Base-by-base conservation (phyloP, 2,797 vertebrate genomes). In the Philypnodon macrostomus region DNA sequence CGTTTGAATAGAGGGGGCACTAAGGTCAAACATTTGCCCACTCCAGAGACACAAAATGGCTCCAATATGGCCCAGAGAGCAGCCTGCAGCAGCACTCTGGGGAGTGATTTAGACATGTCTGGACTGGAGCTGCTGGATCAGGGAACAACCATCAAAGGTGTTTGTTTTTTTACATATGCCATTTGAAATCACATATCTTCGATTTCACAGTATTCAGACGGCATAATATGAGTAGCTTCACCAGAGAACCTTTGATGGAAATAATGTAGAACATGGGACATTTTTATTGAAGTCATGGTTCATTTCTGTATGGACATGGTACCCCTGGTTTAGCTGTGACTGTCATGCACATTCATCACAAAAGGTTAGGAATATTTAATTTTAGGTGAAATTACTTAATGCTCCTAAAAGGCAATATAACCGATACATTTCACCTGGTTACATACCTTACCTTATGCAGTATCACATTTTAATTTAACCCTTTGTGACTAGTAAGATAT, bases 11-110 rank as follows among this genome's bases (percentile, higher is more conserved):
- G 47, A 63, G 31, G 34, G 67, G 76, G 65, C 75, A 76, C 64
- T 14, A 35, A 53, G 67, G 81, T 85, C 79, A 79, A 54, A 39
- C 57, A 53, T 67, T 77, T 80, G 70, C 77, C 84, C 68, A 81
- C 77, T 82, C 73, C 69, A 74, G 73, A 85, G 77, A 74, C 86
- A 88, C 86, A 87, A 90, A 91, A 90, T 90, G 78, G 73, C 67
- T 89, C 81, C 85, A 89, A 76, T 83, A 87, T 89, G 87, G 82
- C 56, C 60, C 53, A 24, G 73, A 77, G 72, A 68, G 69, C 63
- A 70, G 75, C 78, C 79, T 81, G 62, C 61, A 69, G 63, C 19
- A 70, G 67, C 49, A 34, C 81, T 73, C 80, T 53, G 38, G 77
- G 80, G 87, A 83, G 80, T 58, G 75, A 86, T 88, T 83, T 58